Percentiles rank a stretch among this genome's conserved stretches.
Evolutionary conservation across 2,113 vertebrate genomes (phyloP).

Genomic region (Scopus umbretta): DNA sequence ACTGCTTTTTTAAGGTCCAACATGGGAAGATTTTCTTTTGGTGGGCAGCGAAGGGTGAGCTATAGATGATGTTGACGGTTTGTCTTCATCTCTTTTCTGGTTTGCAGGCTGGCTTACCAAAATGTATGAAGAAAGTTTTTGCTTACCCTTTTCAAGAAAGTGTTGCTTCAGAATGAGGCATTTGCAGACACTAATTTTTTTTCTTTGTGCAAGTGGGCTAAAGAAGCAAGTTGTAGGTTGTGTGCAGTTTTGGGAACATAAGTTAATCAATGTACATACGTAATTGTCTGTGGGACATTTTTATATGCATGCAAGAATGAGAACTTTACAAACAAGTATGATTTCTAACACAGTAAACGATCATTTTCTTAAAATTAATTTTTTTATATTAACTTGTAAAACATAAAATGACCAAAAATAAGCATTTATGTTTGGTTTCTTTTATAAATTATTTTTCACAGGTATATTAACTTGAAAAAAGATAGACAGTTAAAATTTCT

Average conservation of each 20-base stretch:
- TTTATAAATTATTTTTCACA: background rate
- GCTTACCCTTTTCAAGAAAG: background rate
- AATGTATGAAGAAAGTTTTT: background rate
- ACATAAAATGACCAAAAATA: background rate
- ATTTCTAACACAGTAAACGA: background rate
- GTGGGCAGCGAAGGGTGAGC: slow-evolving; percentile 55
- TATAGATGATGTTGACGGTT: slow-evolving; percentile 71
- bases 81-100: background rate
- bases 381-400: background rate
- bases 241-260: background rate
- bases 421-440: background rate
- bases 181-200: background rate
- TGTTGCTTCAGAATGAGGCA: background rate
- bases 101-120: slow-evolving; percentile 11
- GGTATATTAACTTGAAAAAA: background rate
- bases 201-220: background rate
- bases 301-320: background rate
- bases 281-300: background rate
- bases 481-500: background rate
- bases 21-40: background rate
- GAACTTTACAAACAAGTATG: background rate
- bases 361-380: background rate
- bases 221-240: background rate
- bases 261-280: background rate
- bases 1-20: background rate